A percentile compares a stretch with the other conserved stretches of the same genome.
Conservation (phyloP, 1,140 invertebrate species). For the Tetramorium alpestre region DNA sequence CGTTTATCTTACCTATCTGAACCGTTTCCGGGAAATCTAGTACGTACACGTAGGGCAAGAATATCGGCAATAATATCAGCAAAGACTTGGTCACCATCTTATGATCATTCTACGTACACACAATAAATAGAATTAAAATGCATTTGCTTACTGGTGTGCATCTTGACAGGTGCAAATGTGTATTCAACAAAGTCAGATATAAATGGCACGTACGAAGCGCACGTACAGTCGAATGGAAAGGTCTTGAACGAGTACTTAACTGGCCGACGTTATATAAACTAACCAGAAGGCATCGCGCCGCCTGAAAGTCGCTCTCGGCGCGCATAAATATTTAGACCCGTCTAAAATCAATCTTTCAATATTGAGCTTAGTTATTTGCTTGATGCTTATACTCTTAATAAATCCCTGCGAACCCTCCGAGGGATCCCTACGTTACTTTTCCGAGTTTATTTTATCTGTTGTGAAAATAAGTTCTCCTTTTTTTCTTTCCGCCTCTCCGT, state of each 20-base stretch:
- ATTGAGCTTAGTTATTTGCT: slow-evolving; percentile 68
- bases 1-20: slow-evolving; percentile 63
- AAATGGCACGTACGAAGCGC: slow-evolving; percentile 5
- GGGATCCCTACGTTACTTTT: not conserved
- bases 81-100: slow-evolving; percentile 70
- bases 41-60: slow-evolving; percentile 49
- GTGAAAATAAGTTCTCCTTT: slow-evolving; percentile 22
- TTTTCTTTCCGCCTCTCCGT: not conserved
- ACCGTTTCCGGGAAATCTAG: slow-evolving; percentile 57
- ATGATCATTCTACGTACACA: slow-evolving; percentile 61
- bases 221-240: slow-evolving; percentile 32
- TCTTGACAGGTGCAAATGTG: slow-evolving; percentile 44
- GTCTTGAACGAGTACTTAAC: slow-evolving; percentile 72
- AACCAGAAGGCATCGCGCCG: slow-evolving; percentile 51
- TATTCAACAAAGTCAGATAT: slow-evolving; percentile 60
- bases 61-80: slow-evolving; percentile 49
- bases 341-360: slow-evolving; percentile 71
- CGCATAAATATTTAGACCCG: slow-evolving; percentile 72
- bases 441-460: not conserved
- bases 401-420: slow-evolving; percentile 1
- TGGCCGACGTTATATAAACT: slow-evolving; percentile 72
- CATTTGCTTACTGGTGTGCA: not conserved
- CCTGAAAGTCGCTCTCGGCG: slow-evolving; percentile 58
- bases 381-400: slow-evolving; percentile 49
- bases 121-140: slow-evolving; percentile 20